Evolutionary conservation across 2,797 vertebrate genomes (phyloP), one percentile per base, ranked within the genome.

Genomic region (Apodemus agrarius): DNA sequence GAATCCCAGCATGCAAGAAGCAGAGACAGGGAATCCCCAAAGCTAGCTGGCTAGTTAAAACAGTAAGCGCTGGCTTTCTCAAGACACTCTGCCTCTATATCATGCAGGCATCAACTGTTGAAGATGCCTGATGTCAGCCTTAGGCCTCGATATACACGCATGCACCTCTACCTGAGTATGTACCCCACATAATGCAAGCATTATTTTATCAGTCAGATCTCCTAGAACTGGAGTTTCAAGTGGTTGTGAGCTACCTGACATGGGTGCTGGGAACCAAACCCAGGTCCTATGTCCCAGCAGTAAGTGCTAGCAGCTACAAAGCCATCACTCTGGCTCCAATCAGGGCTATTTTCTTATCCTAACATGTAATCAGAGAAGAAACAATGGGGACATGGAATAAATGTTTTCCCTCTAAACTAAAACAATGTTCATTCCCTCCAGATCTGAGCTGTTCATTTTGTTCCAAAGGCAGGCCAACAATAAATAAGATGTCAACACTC

Each of bases 401-500:
- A 91, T 85, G 5, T 22, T n/a, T 40, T 37, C 0, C 1, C 0
- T 65, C 52, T 21, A 37, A 61, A 75, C 40, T 43, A 74, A 83
- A 74, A 67, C 17, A 78, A 31, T 46, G 11, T 37, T 72, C 57
- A 86, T 80, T 65, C 67, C 49, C 75, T 88, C 46, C 79, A 65
- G 69, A 6, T 88, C 89, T 92, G 40, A 43, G 75, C 49, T 69
- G 57, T 92, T 92, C 84, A 34, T 2, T 63, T 65, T 78, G 57
- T 79, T 89, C 61, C 61, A 67, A 84, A 88, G 37, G 29, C 74
- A 86, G 90, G 90, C 37, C 11, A 37, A 80, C 40, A 49, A 75
- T 34, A 93, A 92, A 90, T 67, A 89, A 89, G 29, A 80, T 57
- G 12, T 90, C 54, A 95, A 79, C 63, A 54, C 34, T 80, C 34